phyloP scores from a whole-genome alignment of 2,113 vertebrate genomes.

The Callipepla squamata region DNA sequence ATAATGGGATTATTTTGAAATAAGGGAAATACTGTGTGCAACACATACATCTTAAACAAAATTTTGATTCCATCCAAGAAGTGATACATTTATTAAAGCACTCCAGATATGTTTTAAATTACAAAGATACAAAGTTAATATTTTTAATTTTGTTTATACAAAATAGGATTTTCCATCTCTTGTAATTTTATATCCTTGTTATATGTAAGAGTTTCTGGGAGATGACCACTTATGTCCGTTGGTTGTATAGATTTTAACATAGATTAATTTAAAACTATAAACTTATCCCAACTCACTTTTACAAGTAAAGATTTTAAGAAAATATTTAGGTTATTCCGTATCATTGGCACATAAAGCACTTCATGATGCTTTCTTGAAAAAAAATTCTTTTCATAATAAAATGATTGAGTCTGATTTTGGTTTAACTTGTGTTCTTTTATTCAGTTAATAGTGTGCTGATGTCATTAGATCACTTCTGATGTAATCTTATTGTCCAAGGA shows the following conservation, averaged over 20 bases:
- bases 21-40: not conserved
- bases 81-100: not conserved
- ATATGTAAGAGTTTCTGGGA: not conserved
- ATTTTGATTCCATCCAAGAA: not conserved
- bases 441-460: constrained; percentile 1
- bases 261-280: not conserved
- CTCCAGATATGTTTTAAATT: not conserved
- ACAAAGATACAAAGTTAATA: not conserved
- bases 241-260: not conserved
- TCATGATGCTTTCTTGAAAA: constrained; percentile 17
- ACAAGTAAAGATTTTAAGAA: not conserved
- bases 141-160: not conserved
- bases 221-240: not conserved
- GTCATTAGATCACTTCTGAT: constrained; percentile 50
- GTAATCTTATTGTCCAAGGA: constrained; percentile 46
- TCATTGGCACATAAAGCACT: not conserved
- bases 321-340: not conserved
- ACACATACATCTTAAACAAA: not conserved
- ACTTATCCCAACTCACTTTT: not conserved
- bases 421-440: constrained; percentile 49
- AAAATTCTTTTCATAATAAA: constrained; percentile 9
- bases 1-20: not conserved
- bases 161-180: not conserved
- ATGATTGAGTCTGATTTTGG: constrained; percentile 3
- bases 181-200: not conserved